These are phyloP conservation scores for Tokudaia muenninki DNA, from an alignment of 2,797 vertebrate genomes.

Conservation along the genomic window DNA sequence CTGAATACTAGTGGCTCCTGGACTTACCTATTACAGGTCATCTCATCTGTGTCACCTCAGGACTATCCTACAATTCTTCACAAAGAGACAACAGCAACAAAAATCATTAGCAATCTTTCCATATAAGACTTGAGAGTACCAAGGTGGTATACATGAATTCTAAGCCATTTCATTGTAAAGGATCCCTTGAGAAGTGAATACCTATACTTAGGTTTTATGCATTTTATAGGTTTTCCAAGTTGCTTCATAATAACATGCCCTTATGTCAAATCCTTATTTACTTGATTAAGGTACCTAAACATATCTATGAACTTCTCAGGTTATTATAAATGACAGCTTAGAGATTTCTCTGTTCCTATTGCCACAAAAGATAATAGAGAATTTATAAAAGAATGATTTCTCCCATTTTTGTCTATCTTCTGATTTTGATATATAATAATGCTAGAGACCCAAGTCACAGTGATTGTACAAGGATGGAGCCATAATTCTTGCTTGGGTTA, in stretches of 20 bases:
- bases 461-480: too few relatives aligned
- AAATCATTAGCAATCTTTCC: not conserved
- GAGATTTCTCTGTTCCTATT: not conserved
- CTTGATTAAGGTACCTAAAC: not conserved
- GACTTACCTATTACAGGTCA: not conserved
- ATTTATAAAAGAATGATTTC: not conserved
- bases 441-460: not conserved
- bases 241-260: not conserved
- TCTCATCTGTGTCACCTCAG: not conserved
- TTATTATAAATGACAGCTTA: not conserved
- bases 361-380: not conserved
- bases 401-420: not conserved
- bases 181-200: not conserved
- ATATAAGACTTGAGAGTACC: not conserved
- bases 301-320: too few relatives aligned
- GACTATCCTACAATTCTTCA: not conserved
- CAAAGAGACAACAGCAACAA: not conserved
- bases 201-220: rapidly evolving
- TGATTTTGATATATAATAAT: not conserved
- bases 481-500: not conserved
- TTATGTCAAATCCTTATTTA: not conserved
- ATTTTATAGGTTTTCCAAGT: not conserved
- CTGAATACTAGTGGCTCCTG: too few relatives aligned
- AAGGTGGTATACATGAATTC: not conserved
- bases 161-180: not conserved